Conservation (phyloP, 2,888 invertebrate species). For the Meloe dianella region DNA sequence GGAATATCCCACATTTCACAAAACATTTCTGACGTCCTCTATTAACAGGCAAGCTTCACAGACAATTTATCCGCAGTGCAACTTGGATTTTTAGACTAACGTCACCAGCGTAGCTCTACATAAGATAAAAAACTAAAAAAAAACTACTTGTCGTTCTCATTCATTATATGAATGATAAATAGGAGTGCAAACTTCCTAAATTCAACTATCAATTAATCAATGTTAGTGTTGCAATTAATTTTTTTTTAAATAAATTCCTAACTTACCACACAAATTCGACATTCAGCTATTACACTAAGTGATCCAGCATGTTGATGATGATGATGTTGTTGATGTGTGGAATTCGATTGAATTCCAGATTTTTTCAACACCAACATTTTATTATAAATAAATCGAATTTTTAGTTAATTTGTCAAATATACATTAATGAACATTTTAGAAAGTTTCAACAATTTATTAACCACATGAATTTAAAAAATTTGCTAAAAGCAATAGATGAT, state of each 20-base stretch:
- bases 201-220: neutral
- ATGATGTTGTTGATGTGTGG: constrained; percentile 26
- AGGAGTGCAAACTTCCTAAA: too few species aligned
- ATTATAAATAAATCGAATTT: neutral
- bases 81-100: too few species aligned
- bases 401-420: constrained; percentile 10
- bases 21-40: too few species aligned
- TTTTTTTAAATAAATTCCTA: neutral
- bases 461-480: constrained; percentile 4
- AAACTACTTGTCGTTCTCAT: too few species aligned
- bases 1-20: too few species aligned
- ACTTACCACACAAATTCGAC: constrained; percentile 35
- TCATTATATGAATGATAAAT: too few species aligned
- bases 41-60: too few species aligned
- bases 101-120: too few species aligned
- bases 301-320: constrained; percentile 39
- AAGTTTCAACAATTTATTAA: constrained; percentile 13
- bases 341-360: constrained; percentile 43
- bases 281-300: constrained; percentile 39
- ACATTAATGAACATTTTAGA: constrained; percentile 19
- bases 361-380: constrained; percentile 48
- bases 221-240: neutral
- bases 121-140: too few species aligned
- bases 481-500: neutral
- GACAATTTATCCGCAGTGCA: too few species aligned